phyloP scores from a whole-genome alignment of 2,113 vertebrate genomes.

The Murina feae region DNA sequence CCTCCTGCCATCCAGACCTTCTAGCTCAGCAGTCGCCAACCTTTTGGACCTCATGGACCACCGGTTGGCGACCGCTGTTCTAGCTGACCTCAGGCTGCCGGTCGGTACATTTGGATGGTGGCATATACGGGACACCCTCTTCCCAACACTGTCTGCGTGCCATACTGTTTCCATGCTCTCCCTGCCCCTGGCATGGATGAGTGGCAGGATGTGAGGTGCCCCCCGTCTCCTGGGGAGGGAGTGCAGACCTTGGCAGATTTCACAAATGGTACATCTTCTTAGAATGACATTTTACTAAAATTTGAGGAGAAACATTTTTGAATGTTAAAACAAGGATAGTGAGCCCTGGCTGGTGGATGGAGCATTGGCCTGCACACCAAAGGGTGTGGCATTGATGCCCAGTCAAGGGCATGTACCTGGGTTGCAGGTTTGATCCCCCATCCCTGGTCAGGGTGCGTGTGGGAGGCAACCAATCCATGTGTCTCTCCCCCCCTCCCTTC shows the following conservation, averaged over 20 bases:
- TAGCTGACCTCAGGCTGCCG: background rate
- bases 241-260: background rate
- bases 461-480: no score
- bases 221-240: background rate
- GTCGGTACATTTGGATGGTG: background rate
- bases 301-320: background rate
- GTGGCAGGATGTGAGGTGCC: background rate
- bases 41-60: no score
- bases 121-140: background rate
- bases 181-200: background rate
- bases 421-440: no score
- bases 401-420: no score
- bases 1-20: background rate
- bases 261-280: background rate
- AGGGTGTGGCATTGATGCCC: no score
- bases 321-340: background rate
- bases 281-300: background rate
- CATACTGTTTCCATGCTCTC: accelerated
- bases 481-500: no score
- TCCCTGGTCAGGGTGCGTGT: no score
- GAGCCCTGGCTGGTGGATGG: background rate
- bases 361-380: no score
- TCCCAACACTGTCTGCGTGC: background rate
- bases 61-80: background rate
- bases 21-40: no score